Base-by-base conservation (phyloP, 2,797 vertebrate genomes). In the Myiothlypis coronata region DNA sequence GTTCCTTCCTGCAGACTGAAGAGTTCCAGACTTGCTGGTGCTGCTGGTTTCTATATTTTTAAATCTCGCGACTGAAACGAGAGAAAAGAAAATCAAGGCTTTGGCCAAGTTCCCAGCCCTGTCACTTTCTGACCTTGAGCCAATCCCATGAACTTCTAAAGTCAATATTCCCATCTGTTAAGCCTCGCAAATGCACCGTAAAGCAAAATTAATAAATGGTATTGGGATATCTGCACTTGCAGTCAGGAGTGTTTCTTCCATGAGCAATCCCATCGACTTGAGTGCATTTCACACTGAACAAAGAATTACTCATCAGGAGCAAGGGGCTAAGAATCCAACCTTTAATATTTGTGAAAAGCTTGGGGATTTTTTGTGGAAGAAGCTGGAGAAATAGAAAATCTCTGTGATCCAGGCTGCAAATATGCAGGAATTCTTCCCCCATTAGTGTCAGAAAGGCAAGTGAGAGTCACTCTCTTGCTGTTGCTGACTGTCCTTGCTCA, bases 101-200 rank as follows among this genome's bases (percentile, higher is more conserved):
- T 78, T 96, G 94, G 79, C 86, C 4, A 83, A 76, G 27, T 30
- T 96, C 92, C 95, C 96, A 94, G 87, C n/a, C 53, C 74, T 77
- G 85, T 74, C 87, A 75, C 80, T 93, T 88, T 63, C 71, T 94
- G 93, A 96, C 95, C 95, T 95, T 93, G 60, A 96, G 89, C 90
- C 91, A 91, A 88, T 74, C 87, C 34, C 80, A 68, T 65, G 83
- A 93, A 96, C 94, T 95, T 91, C 89, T 96, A 60, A 82, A 91
- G 95, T 95, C 96, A 90, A 88, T 92, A 95, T 84, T 87, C 77
- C 93, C 94, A 94, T 94, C 91, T 96, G 95, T 68, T 94, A 89
- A 91, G 57, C 46, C 64, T 90, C 83, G 23, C 75, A 83, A 87
- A 82, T 63, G 77, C 11, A 16, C 16, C 13, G 46, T 86, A 91